Evolutionary conservation across 1,140 invertebrate species (phyloP).

Genomic region (Papilio dardanus): DNA sequence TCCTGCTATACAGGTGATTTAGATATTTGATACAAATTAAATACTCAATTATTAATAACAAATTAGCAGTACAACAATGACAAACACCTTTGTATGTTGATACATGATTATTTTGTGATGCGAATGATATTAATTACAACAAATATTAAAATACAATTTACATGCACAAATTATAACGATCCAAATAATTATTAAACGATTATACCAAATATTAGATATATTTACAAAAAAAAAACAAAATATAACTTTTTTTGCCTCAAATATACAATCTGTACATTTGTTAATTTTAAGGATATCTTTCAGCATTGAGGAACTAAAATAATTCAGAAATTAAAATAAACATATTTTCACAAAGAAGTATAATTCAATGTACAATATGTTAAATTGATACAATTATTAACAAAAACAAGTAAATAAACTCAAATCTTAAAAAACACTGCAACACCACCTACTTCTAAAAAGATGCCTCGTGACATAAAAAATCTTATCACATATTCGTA

Average conservation of each 20-base stretch:
- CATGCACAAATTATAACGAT: slow-evolving; percentile 12
- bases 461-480: no score
- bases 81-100: slow-evolving; percentile 4
- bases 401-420: neutral
- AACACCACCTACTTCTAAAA: no score
- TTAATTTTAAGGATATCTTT: neutral
- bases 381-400: neutral
- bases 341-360: neutral
- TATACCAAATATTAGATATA: neutral
- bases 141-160: neutral
- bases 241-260: neutral
- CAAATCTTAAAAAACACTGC: no score
- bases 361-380: no score
- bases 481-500: neutral
- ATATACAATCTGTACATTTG: neutral
- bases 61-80: neutral
- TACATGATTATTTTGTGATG: neutral
- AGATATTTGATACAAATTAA: neutral
- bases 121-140: slow-evolving; percentile 21
- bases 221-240: neutral
- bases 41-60: neutral
- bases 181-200: neutral
- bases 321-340: neutral
- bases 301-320: neutral
- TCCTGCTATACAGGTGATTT: no score